phyloP scores from a whole-genome alignment of 2,113 vertebrate species.

The Sceloporus undulatus region DNA sequence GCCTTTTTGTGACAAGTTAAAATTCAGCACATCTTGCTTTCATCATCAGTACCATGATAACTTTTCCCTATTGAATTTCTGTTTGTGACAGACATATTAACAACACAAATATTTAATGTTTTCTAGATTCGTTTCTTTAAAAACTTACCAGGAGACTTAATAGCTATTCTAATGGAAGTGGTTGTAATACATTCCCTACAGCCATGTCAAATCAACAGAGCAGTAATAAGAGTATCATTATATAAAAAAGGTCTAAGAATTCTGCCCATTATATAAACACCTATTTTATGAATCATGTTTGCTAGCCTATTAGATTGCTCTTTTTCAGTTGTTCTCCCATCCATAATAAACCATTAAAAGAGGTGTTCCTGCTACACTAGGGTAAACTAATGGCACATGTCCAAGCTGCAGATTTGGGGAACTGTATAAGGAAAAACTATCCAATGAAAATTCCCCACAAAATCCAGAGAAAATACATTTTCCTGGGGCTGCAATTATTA shows the following conservation, averaged over 20 bases:
- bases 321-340: neutral
- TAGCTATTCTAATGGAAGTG: neutral
- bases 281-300: conserved; percentile 1
- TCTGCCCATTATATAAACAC: neutral
- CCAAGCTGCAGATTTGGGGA: neutral
- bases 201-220: neutral
- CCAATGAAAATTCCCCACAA: neutral
- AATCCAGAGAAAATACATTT: neutral
- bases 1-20: neutral
- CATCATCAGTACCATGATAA: neutral
- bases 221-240: neutral
- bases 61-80: neutral
- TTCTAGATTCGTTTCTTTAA: neutral
- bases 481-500: neutral
- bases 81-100: neutral
- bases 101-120: neutral
- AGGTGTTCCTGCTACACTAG: neutral
- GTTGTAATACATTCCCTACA: neutral
- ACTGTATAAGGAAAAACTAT: neutral
- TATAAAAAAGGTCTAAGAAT: neutral
- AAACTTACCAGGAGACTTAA: neutral
- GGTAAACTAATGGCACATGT: neutral
- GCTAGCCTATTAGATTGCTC: neutral
- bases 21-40: neutral
- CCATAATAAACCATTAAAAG: conserved; percentile 1